Percentiles rank a stretch among this genome's conserved stretches.
These are phyloP conservation scores for Peribatodes rhomboidaria DNA, from an alignment of 2,888 invertebrate genomes.

Conservation along the genomic window DNA sequence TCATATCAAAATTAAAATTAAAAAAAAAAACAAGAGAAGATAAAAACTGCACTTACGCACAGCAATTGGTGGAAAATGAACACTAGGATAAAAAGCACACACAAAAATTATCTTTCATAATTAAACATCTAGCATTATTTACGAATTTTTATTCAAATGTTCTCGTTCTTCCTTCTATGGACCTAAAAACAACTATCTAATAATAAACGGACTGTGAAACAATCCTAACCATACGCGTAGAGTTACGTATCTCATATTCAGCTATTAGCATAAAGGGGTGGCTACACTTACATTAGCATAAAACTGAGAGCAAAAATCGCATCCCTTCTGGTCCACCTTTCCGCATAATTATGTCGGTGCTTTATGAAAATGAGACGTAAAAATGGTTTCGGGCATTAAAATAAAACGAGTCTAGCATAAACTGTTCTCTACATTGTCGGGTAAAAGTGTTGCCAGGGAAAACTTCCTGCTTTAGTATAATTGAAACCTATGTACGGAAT, in stretches of 20 bases:
- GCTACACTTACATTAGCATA: conserved; percentile 71
- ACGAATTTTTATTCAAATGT: not conserved
- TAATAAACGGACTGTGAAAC: conserved; percentile 2
- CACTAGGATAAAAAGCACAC: no score
- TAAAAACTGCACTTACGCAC: no score
- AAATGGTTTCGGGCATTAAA: conserved; percentile 64
- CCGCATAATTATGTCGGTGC: conserved; percentile 73
- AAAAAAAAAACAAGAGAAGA: no score
- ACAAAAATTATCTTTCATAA: no score
- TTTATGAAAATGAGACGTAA: conserved; percentile 77
- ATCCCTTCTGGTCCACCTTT: conserved; percentile 59
- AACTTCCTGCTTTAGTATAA: not conserved
- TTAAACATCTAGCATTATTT: no score
- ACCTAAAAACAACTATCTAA: not conserved
- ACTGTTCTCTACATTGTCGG: conserved; percentile 52
- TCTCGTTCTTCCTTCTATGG: not conserved
- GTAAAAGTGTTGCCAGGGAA: conserved; percentile 29
- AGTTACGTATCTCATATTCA: conserved; percentile 64
- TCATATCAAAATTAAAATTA: no score
- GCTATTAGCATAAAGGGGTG: conserved; percentile 73
- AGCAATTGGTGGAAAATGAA: no score
- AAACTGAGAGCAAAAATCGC: conserved; percentile 76
- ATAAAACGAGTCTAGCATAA: conserved; percentile 58
- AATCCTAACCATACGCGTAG: conserved; percentile 24
- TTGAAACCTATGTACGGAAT: not conserved